Percentiles rank a stretch among this genome's conserved stretches.
These are phyloP conservation scores for Naja naja DNA, from an alignment of 2,113 vertebrate species.

Conservation along the genomic window DNA sequence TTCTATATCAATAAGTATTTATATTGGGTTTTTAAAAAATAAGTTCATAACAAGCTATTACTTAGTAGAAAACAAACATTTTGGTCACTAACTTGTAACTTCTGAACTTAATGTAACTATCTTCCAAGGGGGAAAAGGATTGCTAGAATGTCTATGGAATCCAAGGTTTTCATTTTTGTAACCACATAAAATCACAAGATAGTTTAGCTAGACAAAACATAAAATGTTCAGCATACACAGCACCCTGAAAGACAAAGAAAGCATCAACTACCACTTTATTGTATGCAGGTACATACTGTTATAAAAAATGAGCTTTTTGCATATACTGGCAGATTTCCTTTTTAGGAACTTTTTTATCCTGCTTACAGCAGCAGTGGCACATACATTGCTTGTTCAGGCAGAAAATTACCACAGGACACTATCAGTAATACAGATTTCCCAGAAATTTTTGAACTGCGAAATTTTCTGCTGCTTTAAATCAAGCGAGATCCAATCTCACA, in stretches of 20 bases:
- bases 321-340: neutral
- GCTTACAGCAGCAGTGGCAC: neutral
- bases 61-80: neutral
- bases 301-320: neutral
- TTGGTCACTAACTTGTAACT: neutral
- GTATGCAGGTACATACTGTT: neutral
- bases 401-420: neutral
- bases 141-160: neutral
- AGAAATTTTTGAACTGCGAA: neutral
- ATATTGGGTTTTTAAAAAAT: neutral
- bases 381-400: neutral
- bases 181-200: neutral
- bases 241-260: neutral
- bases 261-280: neutral
- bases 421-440: neutral
- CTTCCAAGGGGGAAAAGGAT: neutral
- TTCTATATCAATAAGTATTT: neutral
- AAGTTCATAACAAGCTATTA: neutral
- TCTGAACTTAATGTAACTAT: neutral
- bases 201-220: neutral
- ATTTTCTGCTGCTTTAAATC: neutral
- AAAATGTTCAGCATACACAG: neutral
- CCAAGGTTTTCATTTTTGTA: neutral
- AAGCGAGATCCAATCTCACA: neutral
- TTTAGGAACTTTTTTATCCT: neutral